A percentile compares a stretch with the other conserved stretches of the same genome.
These are phyloP conservation scores for Halocaridina rubra DNA, from an alignment of 2,888 invertebrate species.

Conservation along the genomic window DNA sequence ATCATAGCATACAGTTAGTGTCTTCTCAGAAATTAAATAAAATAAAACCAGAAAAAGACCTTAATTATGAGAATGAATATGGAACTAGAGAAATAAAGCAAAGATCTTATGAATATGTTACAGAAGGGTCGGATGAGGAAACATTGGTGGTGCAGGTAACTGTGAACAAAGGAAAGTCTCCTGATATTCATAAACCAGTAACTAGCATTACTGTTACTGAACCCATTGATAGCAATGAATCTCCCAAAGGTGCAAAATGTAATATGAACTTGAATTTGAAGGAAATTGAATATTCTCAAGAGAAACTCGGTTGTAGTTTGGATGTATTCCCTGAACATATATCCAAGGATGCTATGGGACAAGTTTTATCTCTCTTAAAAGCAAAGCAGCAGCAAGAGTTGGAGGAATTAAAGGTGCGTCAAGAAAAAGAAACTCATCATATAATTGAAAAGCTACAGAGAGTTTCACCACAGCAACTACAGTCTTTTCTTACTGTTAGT, in stretches of 20 bases:
- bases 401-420: constrained; percentile 16
- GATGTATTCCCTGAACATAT: not conserved
- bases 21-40: not conserved
- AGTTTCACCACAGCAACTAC: constrained; percentile 36
- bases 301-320: not conserved
- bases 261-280: not conserved
- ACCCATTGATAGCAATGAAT: not conserved
- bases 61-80: too few relatives aligned
- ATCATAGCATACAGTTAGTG: not conserved
- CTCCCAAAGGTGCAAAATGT: not conserved
- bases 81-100: too few relatives aligned
- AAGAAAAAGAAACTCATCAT: constrained; percentile 38
- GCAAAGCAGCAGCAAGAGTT: constrained; percentile 46
- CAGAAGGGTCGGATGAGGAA: constrained; percentile 31
- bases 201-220: not conserved
- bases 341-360: constrained; percentile 19
- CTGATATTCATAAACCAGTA: not conserved
- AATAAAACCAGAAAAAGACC: not conserved
- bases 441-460: constrained; percentile 39
- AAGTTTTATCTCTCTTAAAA: constrained; percentile 20
- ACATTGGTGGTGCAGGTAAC: constrained; percentile 35
- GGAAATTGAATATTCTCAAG: not conserved
- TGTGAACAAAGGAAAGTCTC: not conserved
- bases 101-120: not conserved
- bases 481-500: constrained; percentile 13